phyloP scores from a whole-genome alignment of 2,113 vertebrate species.

The Mormoops blainvillei region DNA sequence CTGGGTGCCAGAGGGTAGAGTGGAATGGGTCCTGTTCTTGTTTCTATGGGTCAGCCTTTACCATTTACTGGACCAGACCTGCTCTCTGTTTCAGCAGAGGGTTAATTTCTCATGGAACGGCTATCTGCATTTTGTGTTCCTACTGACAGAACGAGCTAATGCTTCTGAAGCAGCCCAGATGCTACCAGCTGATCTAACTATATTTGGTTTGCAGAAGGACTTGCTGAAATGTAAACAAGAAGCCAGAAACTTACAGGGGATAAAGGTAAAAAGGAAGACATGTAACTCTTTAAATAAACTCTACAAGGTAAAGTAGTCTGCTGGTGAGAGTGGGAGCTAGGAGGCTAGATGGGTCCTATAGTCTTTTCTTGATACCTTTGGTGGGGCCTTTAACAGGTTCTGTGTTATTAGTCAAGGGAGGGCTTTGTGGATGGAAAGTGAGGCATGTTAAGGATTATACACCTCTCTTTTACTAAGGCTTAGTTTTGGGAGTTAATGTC shows the following conservation, averaged over 20 bases:
- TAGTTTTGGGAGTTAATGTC: not conserved
- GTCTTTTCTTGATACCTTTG: not conserved
- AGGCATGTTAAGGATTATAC: not conserved
- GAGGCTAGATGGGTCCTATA: not conserved
- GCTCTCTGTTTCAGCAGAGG: not conserved
- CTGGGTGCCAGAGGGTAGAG: not conserved
- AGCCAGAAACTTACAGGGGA: slow-evolving; percentile 91
- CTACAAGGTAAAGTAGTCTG: not conserved
- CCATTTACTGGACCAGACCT: not conserved
- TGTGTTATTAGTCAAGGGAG: not conserved
- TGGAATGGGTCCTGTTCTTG: not conserved
- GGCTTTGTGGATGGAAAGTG: not conserved
- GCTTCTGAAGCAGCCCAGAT: slow-evolving; percentile 27
- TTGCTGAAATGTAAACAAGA: slow-evolving; percentile 93
- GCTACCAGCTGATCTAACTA: slow-evolving; percentile 52
- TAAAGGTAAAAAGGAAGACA: slow-evolving; percentile 86
- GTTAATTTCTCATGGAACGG: slow-evolving; percentile 12
- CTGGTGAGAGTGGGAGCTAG: not conserved
- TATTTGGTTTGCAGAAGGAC: slow-evolving; percentile 88
- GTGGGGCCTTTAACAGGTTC: not conserved
- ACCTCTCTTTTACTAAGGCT: not conserved
- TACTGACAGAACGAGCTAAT: slow-evolving; percentile 3
- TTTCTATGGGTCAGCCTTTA: not conserved
- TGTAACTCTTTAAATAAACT: not conserved
- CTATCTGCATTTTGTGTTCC: slow-evolving; percentile 44